Evolutionary conservation across 2,797 vertebrate species (phyloP).

Genomic region (Cheirogaleus major): DNA sequence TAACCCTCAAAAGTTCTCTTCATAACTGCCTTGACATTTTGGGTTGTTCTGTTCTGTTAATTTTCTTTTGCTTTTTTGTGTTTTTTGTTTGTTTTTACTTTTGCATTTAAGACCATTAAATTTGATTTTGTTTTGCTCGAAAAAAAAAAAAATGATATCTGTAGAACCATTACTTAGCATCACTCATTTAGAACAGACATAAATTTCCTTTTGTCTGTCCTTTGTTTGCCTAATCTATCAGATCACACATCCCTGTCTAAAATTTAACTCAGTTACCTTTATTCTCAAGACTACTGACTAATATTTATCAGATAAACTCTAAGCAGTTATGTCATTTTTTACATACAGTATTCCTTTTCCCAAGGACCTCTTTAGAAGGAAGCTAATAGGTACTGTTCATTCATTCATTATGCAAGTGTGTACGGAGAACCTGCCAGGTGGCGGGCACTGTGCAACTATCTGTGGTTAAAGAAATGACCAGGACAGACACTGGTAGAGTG

Average conservation of each 20-base stretch:
- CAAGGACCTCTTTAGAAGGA: not conserved
- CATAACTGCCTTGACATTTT: slow-evolving; percentile 93
- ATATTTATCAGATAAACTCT: not conserved
- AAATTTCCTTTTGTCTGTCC: not conserved
- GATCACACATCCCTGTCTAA: not conserved
- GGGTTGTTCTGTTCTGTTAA: slow-evolving; percentile 91
- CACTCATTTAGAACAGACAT: not conserved
- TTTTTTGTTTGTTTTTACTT: slow-evolving; percentile 96
- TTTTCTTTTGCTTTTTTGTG: slow-evolving; percentile 92
- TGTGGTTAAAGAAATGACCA: not conserved
- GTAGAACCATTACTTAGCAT: not conserved
- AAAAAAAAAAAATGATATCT: not conserved
- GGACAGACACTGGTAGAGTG: not conserved
- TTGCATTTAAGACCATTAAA: slow-evolving; percentile 99
- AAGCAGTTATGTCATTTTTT: not conserved
- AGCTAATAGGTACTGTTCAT: not conserved
- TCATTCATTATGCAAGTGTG: not conserved
- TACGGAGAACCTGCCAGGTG: not conserved
- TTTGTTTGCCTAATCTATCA: not conserved
- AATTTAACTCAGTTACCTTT: slow-evolving; percentile 11
- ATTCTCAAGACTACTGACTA: not conserved
- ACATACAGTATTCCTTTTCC: not conserved
- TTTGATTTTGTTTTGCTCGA: slow-evolving; percentile 98
- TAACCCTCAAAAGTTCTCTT: slow-evolving; percentile 91
- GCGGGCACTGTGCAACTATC: not conserved